Evolutionary conservation across 2,113 vertebrate genomes (phyloP), one percentile per base, ranked within the genome.

Genomic region (Catharus minimus): DNA sequence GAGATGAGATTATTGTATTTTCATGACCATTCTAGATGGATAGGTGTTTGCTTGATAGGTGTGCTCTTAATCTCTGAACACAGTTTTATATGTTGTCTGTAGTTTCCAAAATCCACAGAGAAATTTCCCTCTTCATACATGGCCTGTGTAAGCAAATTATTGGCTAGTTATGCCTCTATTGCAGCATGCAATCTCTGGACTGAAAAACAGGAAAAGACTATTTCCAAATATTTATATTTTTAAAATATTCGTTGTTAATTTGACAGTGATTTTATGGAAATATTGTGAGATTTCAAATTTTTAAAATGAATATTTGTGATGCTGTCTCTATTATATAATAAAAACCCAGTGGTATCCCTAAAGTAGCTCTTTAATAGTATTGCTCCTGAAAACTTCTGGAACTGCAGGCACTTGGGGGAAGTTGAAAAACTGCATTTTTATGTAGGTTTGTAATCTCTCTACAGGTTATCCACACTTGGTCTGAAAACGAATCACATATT

Each of bases 11-110:
- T 62, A 50, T 64, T 55, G n/a, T 71, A 43, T 71, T 93, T 84
- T 62, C 39, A 38, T 0, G 0, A 53, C 38, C 1, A 0, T 66
- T 87, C 15, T n/a, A 41, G 28, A 27, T 87, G 8, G 74, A 39
- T 49, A 78, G 33, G 3, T 58, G 10, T 32, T 60, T 86, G 20
- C 27, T 60, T n/a, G 8, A 52, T 52, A 88, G 30, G 13, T 75
- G 13, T 60, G 30, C 16, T 82, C 66, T 68, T 62, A 64, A 36
- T 44, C 58, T 72, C 49, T 82, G 58, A 60, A 52, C 21, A 26
- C 5, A 58, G 49, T 18, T 72, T 71, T 87, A 24, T 43, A 7
- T 23, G 16, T 58, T 3, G 1, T 46, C 20, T 58, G 30, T 88
- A 13, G 78, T 85, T 88, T 58, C 43, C 17, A 62, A 87, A 91